Evolutionary conservation across 2,888 invertebrate genomes (phyloP).

Genomic region (Lepidochitona cinerea): DNA sequence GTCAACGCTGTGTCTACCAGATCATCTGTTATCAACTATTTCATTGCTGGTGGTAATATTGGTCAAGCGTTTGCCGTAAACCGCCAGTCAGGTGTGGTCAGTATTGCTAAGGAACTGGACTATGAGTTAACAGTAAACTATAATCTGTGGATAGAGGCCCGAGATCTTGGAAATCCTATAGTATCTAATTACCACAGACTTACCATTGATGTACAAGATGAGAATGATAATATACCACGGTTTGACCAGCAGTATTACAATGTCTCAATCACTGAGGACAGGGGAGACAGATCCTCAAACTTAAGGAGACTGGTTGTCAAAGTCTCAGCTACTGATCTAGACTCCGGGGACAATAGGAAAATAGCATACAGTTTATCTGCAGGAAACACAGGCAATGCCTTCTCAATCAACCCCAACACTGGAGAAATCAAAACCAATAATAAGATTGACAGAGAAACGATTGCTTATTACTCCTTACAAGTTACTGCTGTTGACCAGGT

Average conservation of each 20-base stretch:
- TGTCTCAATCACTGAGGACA: constrained; percentile 85
- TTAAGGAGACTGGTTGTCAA: constrained; percentile 77
- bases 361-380: constrained; percentile 78
- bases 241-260: constrained; percentile 85
- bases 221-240: constrained; percentile 91
- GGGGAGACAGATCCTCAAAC: constrained; percentile 74
- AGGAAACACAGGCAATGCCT: constrained; percentile 86
- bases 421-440: constrained; percentile 88
- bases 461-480: constrained; percentile 90
- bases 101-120: constrained; percentile 46
- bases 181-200: constrained; percentile 69
- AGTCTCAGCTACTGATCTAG: constrained; percentile 88
- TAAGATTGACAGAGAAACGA: constrained; percentile 86
- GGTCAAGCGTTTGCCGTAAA: constrained; percentile 75
- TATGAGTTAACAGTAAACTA: constrained; percentile 51
- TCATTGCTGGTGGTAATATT: constrained; percentile 94
- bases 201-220: constrained; percentile 90
- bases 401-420: constrained; percentile 89
- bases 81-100: constrained; percentile 40
- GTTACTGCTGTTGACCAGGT: constrained; percentile 86
- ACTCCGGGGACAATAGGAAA: constrained; percentile 52
- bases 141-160: constrained; percentile 58
- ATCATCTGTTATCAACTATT: constrained; percentile 77
- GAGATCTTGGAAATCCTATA: constrained; percentile 73
- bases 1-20: constrained; percentile 86